Percentiles rank a stretch among this genome's conserved stretches.
phyloP scores from a whole-genome alignment of 2,797 vertebrate species.

The Enteromius paludinosus region DNA sequence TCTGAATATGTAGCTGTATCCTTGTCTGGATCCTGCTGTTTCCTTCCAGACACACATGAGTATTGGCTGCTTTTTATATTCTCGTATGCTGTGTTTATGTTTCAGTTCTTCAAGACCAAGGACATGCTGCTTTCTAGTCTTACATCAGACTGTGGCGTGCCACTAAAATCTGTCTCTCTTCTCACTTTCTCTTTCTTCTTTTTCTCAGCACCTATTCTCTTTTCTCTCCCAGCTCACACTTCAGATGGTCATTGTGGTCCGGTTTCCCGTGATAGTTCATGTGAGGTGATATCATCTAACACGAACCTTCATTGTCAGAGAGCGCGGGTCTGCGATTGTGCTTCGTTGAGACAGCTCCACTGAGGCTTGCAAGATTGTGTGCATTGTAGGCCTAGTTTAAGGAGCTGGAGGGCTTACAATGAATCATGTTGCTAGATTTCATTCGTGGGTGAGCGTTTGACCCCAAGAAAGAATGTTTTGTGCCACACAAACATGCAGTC shows the following conservation, averaged over 20 bases:
- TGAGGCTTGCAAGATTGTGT: slow-evolving; percentile 83
- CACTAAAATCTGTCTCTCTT: slow-evolving; percentile 10
- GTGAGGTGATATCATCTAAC: slow-evolving; percentile 71
- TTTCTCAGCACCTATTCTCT: neutral
- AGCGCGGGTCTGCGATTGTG: slow-evolving; percentile 61
- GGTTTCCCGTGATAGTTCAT: slow-evolving; percentile 66
- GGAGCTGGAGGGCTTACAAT: slow-evolving; percentile 64
- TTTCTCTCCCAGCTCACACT: neutral
- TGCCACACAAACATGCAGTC: slow-evolving; percentile 25
- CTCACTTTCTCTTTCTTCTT: slow-evolving; percentile 17
- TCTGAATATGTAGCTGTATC: neutral
- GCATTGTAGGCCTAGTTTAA: slow-evolving; percentile 76
- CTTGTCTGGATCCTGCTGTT: slow-evolving; percentile 9
- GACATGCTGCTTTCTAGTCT: slow-evolving; percentile 44
- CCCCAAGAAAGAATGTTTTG: slow-evolving; percentile 66
- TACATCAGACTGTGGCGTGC: slow-evolving; percentile 18
- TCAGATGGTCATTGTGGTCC: slow-evolving; percentile 21
- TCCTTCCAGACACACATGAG: slow-evolving; percentile 10
- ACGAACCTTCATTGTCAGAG: slow-evolving; percentile 42
- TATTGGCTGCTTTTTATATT: slow-evolving; percentile 16
- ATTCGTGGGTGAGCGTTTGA: slow-evolving; percentile 78
- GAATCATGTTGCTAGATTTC: slow-evolving; percentile 79
- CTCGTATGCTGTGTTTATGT: slow-evolving; percentile 12
- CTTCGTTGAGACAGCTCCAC: slow-evolving; percentile 81
- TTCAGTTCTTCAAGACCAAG: slow-evolving; percentile 22